phyloP scores from a whole-genome alignment of 53 echinoderm and acorn worm genomes.

The Antedon mediterranea region DNA sequence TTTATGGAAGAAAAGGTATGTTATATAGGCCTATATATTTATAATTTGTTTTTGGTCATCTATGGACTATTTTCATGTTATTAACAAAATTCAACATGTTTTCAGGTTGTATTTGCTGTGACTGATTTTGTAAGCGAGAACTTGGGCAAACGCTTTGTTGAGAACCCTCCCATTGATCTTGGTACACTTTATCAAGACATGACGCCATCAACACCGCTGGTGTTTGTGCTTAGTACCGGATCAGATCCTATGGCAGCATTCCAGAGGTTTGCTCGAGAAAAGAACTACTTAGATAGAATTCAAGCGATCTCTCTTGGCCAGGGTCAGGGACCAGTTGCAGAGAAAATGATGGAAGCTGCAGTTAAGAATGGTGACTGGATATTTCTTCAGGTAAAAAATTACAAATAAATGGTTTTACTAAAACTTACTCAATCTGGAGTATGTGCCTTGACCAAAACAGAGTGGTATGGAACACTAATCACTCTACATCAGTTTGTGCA shows the following conservation, averaged over 20 bases:
- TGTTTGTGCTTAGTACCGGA: constrained; percentile 93
- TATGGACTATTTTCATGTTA: too few species aligned
- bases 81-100: too few species aligned
- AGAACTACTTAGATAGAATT: constrained; percentile 78
- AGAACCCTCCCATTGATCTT: constrained; percentile 89
- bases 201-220: constrained; percentile 72
- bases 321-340: constrained; percentile 98
- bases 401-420: too few species aligned
- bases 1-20: constrained; percentile 89
- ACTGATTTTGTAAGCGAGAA: constrained; percentile 97
- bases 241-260: constrained; percentile 99
- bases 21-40: too few species aligned
- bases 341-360: constrained; percentile 85
- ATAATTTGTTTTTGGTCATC: not conserved
- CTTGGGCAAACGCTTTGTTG: constrained; percentile 90
- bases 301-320: constrained; percentile 97
- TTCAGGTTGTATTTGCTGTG: constrained; percentile 87
- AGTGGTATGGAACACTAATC: too few species aligned
- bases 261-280: constrained; percentile 90
- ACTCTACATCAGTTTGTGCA: too few species aligned
- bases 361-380: constrained; percentile 92
- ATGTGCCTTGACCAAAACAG: too few species aligned
- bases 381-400: constrained; percentile 94
- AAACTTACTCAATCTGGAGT: too few species aligned
- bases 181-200: constrained; percentile 85